Base-by-base conservation (phyloP, 2,113 vertebrate species). In the Lampris incognitus region DNA sequence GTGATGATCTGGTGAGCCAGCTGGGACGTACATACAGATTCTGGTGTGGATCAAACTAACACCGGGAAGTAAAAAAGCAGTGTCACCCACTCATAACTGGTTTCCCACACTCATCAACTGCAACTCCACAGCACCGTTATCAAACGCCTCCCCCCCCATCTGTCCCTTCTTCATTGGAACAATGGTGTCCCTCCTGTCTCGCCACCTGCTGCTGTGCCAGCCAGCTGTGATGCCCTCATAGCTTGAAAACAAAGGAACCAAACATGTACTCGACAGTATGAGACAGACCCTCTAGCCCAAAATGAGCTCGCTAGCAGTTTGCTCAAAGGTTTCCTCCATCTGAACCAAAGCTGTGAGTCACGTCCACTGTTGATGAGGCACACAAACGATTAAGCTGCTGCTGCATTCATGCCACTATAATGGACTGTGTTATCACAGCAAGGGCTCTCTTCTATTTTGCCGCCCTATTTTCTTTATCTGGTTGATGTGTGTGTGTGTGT, bases 261-360 rank as follows among this genome's bases (percentile, higher is more conserved):
- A 24, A 24, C 24, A 24, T 24, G 24, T 24, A 24, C 24, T 24
- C 24, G 24, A 24, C 24, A 24, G 24, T 24, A 24, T 24, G 24
- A 24, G 24, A 24, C 24, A 24, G 24, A 24, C 24, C 24, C 24
- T 24, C 24, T 24, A 0, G 24, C 24, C 24, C 24, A 24, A 24
- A 24, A 24, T 24, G 24, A 24, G 24, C 24, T 24, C 24, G 24
- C 24, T 24, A 24, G 24, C 24, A 24, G 24, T 24, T 24, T 24
- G 24, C 24, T 24, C 24, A 24, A 24, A 24, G 24, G 24, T 24
- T 24, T 24, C 24, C 24, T 24, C 24, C 24, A 24, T 24, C 24
- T 24, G 24, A 24, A 24, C 24, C 24, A 24, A 62, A 73, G 76
- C 44, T 48, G 36, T 80, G 78, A 85, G 61, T 88, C 86, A 81